Conservation (phyloP, 2,888 invertebrate species). For the Dasypogon diadema region DNA sequence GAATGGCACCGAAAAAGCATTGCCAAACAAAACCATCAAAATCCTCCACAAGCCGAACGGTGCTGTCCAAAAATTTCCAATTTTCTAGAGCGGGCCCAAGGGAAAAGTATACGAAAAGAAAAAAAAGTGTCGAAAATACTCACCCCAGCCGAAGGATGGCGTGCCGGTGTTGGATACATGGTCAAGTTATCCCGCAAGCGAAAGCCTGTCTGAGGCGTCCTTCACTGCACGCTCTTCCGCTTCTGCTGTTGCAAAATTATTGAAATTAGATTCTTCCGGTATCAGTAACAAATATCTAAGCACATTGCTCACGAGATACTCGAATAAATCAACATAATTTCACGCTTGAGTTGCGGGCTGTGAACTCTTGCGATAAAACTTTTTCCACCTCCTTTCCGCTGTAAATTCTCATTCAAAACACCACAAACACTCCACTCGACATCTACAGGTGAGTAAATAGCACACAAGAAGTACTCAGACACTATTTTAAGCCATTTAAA, state of each 20-base stretch:
- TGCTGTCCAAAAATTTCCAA: too few relatives aligned
- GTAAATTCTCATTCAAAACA: neutral
- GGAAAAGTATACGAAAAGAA: neutral
- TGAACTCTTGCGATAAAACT: neutral
- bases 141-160: constrained; percentile 82
- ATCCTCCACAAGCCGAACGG: too few relatives aligned
- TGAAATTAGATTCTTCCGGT: neutral
- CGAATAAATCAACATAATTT: constrained; percentile 18
- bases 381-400: neutral
- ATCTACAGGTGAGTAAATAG: too few relatives aligned
- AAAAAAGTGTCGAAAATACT: constrained; percentile 63
- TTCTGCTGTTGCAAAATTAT: neutral
- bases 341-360: constrained; percentile 21
- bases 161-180: constrained; percentile 78
- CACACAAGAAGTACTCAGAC: neutral
- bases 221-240: too few relatives aligned
- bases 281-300: constrained; percentile 4
- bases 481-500: neutral
- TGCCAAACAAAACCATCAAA: neutral
- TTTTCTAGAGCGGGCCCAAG: too few relatives aligned
- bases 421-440: neutral
- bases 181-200: constrained; percentile 62
- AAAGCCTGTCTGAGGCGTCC: neutral
- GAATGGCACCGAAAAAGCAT: neutral
- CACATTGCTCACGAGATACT: neutral